Base-by-base conservation (phyloP, 92 coral and sea anemone genomes). In the Zoanthus solanderi region DNA sequence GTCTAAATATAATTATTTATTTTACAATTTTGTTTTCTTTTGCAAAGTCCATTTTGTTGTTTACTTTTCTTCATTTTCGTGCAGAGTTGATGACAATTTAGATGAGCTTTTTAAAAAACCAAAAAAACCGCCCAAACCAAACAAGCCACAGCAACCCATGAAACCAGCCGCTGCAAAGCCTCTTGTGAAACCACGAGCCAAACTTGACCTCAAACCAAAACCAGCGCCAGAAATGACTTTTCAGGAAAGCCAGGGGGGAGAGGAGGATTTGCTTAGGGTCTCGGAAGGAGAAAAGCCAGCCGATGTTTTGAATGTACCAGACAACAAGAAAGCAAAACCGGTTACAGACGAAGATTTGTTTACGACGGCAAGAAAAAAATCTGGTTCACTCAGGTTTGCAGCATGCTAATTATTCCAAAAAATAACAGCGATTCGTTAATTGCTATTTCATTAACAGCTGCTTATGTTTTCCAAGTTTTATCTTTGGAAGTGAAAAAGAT, bases 131-230 rank as follows among this genome's bases (percentile, higher is more conserved):
- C 86, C 93, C 6, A 96, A 92, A 83, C 96, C 98, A 52, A 79
- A 75, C 75, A 75, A 87, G 52, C 88, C 92, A 80, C 48, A 63
- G 50, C 67, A 71, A 2, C 75, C 81, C 5, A 23, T 12, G 2
- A 81, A 81, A 67, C 83, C 76, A 50, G 82, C 92, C 9, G 80
- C 89, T 0, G 84, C 98, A 34, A 93, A 91, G 69, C 98, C 98
- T 50, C 87, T 90, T 13, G 77, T 90, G 63, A 91, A 91, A 61
- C 93, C 92, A 32, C 44, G 89, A 79, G 71, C 97, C 0, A 97
- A 94, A 83, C 99, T 98, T 5, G 94, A 97, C 48, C 96, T 97
- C 6, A 97, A 95, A 76, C 99, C 99, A 12, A 96, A 96, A 66
- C 99, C 99, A 4, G 94, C 97, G 31, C 97, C 97, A 7, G 94